phyloP scores from a whole-genome alignment of 2,113 vertebrate genomes.

The Cynoglossus semilaevis region DNA sequence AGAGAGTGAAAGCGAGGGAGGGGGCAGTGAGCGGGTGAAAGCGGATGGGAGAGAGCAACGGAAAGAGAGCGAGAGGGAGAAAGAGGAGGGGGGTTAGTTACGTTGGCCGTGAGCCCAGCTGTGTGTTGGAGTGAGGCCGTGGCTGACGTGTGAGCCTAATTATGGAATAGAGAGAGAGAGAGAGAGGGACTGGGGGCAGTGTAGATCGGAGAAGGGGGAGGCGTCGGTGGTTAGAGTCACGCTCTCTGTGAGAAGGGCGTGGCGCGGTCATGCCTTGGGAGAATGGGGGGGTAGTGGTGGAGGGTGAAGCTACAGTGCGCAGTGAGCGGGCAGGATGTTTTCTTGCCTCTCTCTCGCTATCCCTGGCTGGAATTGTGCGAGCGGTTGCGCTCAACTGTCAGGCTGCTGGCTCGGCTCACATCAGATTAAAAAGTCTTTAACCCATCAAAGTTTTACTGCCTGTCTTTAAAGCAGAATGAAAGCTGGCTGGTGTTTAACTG shows the following conservation, averaged over 20 bases:
- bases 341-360: conserved; percentile 23
- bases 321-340: conserved; percentile 49
- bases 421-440: conserved; percentile 74
- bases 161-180: conserved; percentile 67
- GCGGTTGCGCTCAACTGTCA: conserved; percentile 38
- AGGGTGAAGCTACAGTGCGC: conserved; percentile 10
- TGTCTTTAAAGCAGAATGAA: conserved; percentile 72
- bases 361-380: conserved; percentile 32
- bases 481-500: conserved; percentile 70
- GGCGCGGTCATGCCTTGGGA: conserved; percentile 66
- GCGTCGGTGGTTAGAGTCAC: conserved; percentile 36
- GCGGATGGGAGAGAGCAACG: conserved; percentile 55
- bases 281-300: conserved; percentile 9
- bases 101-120: conserved; percentile 71
- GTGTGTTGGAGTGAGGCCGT: conserved; percentile 70
- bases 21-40: conserved; percentile 42
- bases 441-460: conserved; percentile 74
- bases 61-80: conserved; percentile 3
- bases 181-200: conserved; percentile 31
- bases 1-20: conserved; percentile 32
- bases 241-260: conserved; percentile 70
- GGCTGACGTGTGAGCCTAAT: conserved; percentile 75
- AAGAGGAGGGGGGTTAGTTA: conserved; percentile 47
- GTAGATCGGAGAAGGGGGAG: not conserved
- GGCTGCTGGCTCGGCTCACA: conserved; percentile 60